phyloP scores from a whole-genome alignment of 1,140 invertebrate species.

The Pseudomyrmex concolor region DNA sequence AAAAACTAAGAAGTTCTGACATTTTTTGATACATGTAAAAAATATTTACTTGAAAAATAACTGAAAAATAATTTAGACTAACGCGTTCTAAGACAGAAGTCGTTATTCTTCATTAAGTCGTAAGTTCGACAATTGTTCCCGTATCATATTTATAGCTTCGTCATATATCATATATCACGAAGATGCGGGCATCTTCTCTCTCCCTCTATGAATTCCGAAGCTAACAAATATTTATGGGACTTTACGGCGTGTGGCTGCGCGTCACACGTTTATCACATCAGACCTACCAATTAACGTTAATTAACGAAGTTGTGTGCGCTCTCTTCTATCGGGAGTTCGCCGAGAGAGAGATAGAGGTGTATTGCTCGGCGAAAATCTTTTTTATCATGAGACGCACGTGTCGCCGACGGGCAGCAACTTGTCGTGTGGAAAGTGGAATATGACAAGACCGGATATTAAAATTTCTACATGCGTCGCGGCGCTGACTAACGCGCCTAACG shows the following conservation, averaged over 20 bases:
- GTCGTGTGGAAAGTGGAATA: slow-evolving; percentile 18
- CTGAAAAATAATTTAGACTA: too few species aligned
- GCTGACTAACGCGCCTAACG: slow-evolving; percentile 63
- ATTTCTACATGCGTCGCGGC: slow-evolving; percentile 39
- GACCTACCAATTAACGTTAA: slow-evolving; percentile 42
- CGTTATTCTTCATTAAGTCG: slow-evolving; percentile 51
- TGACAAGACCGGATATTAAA: slow-evolving; percentile 48
- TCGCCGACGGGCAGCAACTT: not conserved
- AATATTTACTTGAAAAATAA: too few species aligned
- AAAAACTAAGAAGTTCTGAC: not conserved
- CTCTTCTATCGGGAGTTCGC: not conserved
- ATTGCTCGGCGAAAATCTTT: not conserved
- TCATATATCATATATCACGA: slow-evolving; percentile 24
- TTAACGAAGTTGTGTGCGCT: slow-evolving; percentile 12
- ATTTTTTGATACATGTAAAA: not conserved
- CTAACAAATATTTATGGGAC: slow-evolving; percentile 26
- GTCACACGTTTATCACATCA: slow-evolving; percentile 12
- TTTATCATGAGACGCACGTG: not conserved
- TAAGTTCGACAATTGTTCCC: slow-evolving; percentile 31
- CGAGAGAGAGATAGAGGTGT: not conserved
- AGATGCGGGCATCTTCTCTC: slow-evolving; percentile 25
- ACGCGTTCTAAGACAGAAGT: not conserved
- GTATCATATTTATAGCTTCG: not conserved
- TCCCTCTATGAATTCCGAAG: not conserved
- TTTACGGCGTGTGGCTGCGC: not conserved